Conservation (phyloP, 2,888 invertebrate species). For the Rhamphomyia laevipes region DNA sequence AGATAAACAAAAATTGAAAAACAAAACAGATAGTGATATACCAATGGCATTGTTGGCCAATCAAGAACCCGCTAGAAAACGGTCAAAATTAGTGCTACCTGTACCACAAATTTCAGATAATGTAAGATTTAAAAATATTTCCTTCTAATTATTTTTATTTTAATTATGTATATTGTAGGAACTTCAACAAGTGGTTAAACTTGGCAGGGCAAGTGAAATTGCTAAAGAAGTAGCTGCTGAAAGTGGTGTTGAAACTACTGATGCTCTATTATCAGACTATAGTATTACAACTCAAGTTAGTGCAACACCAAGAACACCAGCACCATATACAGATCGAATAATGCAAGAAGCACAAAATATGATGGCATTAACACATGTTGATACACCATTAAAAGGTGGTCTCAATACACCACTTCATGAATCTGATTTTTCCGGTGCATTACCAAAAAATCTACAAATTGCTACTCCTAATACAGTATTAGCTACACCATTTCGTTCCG, state of each 20-base stretch:
- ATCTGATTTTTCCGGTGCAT: constrained; percentile 74
- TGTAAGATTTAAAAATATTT: constrained; percentile 33
- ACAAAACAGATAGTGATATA: constrained; percentile 91
- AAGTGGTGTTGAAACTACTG: constrained; percentile 64
- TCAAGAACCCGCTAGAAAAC: constrained; percentile 79
- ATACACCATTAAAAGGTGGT: constrained; percentile 94
- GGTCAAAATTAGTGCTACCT: constrained; percentile 92
- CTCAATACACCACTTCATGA: constrained; percentile 86
- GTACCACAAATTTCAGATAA: constrained; percentile 93
- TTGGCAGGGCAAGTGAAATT: constrained; percentile 81
- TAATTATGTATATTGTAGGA: constrained; percentile 41
- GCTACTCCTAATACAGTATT: constrained; percentile 87
- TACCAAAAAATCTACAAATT: constrained; percentile 57
- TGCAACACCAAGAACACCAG: constrained; percentile 76
- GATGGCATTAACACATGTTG: constrained; percentile 95
- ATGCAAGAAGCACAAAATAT: constrained; percentile 96
- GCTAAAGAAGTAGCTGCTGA: constrained; percentile 81
- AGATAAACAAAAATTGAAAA: constrained; percentile 90
- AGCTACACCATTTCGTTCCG: constrained; percentile 70
- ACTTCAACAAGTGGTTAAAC: constrained; percentile 80
- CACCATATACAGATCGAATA: constrained; percentile 68
- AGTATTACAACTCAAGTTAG: constrained; percentile 60
- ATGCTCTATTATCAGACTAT: constrained; percentile 84
- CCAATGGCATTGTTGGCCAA: constrained; percentile 79
- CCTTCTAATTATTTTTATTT: not conserved